A percentile compares a stretch with the other conserved stretches of the same genome.
Conservation (phyloP, 2,888 invertebrate genomes). For the Mimachlamys varia region DNA sequence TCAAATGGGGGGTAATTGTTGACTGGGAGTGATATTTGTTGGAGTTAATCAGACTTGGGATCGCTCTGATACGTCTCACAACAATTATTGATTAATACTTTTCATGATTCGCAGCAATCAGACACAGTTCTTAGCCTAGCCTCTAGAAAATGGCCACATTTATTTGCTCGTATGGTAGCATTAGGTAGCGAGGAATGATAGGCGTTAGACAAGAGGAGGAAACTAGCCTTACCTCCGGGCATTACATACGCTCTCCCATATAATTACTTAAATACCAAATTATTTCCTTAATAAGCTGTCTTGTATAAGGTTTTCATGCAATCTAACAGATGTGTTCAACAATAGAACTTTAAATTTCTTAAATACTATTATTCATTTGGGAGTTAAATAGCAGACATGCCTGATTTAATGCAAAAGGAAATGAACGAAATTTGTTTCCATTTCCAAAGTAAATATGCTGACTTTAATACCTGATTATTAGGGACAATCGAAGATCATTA, state of each 20-base stretch:
- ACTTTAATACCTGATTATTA: background rate
- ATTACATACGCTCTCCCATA: constrained; percentile 32
- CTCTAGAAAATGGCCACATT: constrained; percentile 23
- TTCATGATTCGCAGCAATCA: constrained; percentile 43
- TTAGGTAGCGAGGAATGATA: constrained; percentile 20
- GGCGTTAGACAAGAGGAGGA: background rate
- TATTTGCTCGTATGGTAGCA: constrained; percentile 36
- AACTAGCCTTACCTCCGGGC: constrained; percentile 6
- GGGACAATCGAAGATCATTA: background rate
- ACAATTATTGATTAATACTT: constrained; percentile 45
- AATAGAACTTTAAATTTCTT: constrained; percentile 37
- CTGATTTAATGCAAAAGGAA: constrained; percentile 21
- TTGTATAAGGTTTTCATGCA: constrained; percentile 38
- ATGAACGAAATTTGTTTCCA: constrained; percentile 12
- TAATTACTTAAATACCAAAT: constrained; percentile 45
- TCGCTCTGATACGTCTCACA: constrained; percentile 39
- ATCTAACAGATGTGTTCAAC: constrained; percentile 41
- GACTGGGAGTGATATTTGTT: constrained; percentile 38
- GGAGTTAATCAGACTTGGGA: constrained; percentile 2
- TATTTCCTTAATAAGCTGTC: constrained; percentile 41
- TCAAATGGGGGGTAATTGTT: constrained; percentile 25
- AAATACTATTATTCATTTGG: constrained; percentile 22
- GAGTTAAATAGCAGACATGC: constrained; percentile 17
- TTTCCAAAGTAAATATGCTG: constrained; percentile 1
- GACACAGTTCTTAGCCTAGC: constrained; percentile 29